Evolutionary conservation across 2,113 vertebrate species (phyloP), one percentile per base, ranked within the genome.

Genomic region (Pteropus alecto): DNA sequence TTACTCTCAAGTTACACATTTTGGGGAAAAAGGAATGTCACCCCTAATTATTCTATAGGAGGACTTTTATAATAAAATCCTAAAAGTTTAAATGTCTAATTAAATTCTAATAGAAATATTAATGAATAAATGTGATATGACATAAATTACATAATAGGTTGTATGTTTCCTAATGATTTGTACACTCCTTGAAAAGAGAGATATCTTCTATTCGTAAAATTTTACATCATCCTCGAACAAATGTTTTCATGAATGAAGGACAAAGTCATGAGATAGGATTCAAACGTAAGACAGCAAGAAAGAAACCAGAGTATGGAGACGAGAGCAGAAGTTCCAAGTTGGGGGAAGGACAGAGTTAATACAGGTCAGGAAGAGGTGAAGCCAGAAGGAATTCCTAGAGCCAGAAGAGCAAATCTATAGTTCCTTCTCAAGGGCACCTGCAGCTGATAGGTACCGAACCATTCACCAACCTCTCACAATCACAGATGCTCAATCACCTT

Each of bases 341-440:
- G 41, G 48, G 35, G 70, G 19, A 68, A n/a, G 35, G n/a, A 58
- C 3, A 38, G 35, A 70, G 35, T 63, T 56, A 48, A 33, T 35
- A 22, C 56, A 87, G 85, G 90, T 94, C 70, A 96, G 46, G 38
- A 94, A 94, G 82, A 96, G 82, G 93, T 85, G 70, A 93, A 77
- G 38, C 82, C 26, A 84, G 33, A 48, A 87, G 21, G 63, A 93
- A 95, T 91, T 90, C 67, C 28, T 46, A 60, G 89, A 82, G 41
- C 30, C 63, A 87, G 46, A 76, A 56, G 30, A 81, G 22, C 33
- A 96, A 88, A 84, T 13, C 35, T 14, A 68, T 11, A 73, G 63
- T 77, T 43, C 24, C 73, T 51, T 86, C 21, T 70, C 43, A 82
- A 84, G 46, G 46, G 30, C 61, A 73, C 56, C 56, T 93, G 38